These are phyloP conservation scores for Bubalus kerabau DNA, from an alignment of 2,113 vertebrate species.

Conservation along the genomic window DNA sequence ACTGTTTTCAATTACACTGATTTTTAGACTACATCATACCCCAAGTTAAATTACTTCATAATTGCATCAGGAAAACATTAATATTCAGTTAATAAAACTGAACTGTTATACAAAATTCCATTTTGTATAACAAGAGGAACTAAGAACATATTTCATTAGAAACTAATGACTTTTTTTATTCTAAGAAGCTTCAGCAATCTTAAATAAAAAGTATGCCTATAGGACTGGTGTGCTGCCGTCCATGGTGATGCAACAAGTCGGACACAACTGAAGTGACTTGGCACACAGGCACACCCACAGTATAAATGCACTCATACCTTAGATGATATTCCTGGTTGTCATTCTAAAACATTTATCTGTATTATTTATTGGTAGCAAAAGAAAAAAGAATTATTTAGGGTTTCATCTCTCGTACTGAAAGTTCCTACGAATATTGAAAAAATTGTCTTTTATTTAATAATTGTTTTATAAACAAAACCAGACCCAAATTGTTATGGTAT, in stretches of 20 bases:
- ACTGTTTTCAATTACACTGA: constrained; percentile 41
- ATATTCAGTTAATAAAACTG: constrained; percentile 59
- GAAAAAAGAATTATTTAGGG: not conserved
- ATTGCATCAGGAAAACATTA: constrained; percentile 50
- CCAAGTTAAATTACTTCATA: constrained; percentile 50
- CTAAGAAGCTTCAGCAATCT: constrained; percentile 43
- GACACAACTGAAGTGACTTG: not conserved
- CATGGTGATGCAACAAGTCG: not conserved
- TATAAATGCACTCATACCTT: not conserved
- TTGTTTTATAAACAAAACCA: not conserved
- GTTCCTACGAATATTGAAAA: not conserved
- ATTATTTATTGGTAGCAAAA: not conserved
- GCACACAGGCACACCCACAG: not conserved
- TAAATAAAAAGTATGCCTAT: constrained; percentile 45
- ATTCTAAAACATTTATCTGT: not conserved
- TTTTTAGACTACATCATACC: constrained; percentile 8
- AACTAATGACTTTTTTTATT: constrained; percentile 42
- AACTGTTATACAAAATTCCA: constrained; percentile 12
- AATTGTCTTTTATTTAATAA: not conserved
- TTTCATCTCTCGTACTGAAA: not conserved
- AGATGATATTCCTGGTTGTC: not conserved
- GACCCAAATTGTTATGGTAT: not conserved
- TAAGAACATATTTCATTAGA: constrained; percentile 62
- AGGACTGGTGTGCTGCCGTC: not conserved
- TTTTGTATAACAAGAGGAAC: constrained; percentile 60